A percentile compares a stretch with the other conserved stretches of the same genome.
Evolutionary conservation across 2,888 invertebrate species (phyloP).

Genomic region (Aquatica leii): DNA sequence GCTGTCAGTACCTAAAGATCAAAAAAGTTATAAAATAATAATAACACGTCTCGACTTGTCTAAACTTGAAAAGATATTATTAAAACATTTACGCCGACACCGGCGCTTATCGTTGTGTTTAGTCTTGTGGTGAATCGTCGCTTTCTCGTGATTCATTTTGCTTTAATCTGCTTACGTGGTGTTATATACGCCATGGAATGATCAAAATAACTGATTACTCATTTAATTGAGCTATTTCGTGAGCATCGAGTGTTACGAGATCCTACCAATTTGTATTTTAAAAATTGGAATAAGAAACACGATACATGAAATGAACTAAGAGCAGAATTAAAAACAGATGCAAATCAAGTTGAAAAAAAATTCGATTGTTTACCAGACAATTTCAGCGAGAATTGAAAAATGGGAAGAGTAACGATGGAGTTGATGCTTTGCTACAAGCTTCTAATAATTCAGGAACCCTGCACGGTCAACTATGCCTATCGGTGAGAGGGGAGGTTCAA

Average conservation of each 20-base stretch:
- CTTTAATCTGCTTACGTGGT: background rate
- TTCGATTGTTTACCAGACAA: conserved; percentile 21
- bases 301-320: conserved; percentile 23
- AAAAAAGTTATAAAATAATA: background rate
- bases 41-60: background rate
- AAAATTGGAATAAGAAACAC: conserved; percentile 30
- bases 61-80: background rate
- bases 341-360: conserved; percentile 31
- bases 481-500: no score
- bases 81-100: background rate
- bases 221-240: conserved; percentile 31
- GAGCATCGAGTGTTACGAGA: conserved; percentile 27
- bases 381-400: conserved; percentile 25
- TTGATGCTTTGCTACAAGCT: no score
- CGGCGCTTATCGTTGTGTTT: background rate
- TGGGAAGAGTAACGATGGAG: conserved; percentile 18
- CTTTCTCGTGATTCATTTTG: background rate
- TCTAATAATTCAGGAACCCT: no score
- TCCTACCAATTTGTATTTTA: conserved; percentile 25
- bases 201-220: background rate
- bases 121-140: background rate
- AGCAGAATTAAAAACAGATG: conserved; percentile 26
- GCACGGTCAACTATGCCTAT: no score
- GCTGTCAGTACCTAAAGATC: background rate
- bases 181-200: conserved; percentile 6